phyloP scores from a whole-genome alignment of 1,140 invertebrate genomes.

The Leptonema lineaticorne region DNA sequence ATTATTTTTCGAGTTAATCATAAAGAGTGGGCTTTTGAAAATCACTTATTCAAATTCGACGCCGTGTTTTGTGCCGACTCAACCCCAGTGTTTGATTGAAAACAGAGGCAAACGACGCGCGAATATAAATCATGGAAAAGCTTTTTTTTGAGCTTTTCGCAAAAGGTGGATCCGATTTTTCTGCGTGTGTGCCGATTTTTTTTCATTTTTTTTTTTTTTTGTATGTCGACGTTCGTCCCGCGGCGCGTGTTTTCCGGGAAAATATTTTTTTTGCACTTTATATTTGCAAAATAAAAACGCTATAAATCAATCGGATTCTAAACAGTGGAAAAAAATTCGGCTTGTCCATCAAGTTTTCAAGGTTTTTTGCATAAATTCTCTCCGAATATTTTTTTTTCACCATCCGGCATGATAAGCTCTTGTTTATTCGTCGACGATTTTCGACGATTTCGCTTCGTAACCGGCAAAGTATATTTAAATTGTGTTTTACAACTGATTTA shows the following conservation, averaged over 20 bases:
- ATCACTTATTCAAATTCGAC: constrained; percentile 28
- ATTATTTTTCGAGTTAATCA: constrained; percentile 17
- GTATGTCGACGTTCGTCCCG: not conserved
- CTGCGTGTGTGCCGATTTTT: not conserved
- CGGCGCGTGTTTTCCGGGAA: not conserved
- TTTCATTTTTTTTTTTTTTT: too few relatives aligned
- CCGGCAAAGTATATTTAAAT: not conserved
- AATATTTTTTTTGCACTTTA: not conserved
- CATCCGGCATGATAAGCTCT: too few relatives aligned
- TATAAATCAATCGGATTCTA: constrained; percentile 4
- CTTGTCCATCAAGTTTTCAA: not conserved
- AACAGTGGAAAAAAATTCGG: not conserved
- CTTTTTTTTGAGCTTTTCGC: not conserved
- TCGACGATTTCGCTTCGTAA: not conserved
- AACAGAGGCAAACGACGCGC: constrained; percentile 23
- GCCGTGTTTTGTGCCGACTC: constrained; percentile 14
- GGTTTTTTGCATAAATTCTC: not conserved
- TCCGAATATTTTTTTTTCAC: too few relatives aligned
- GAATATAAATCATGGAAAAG: constrained; percentile 27
- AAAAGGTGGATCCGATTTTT: not conserved
- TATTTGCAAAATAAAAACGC: not conserved
- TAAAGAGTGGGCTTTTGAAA: constrained; percentile 28
- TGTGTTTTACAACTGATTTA: not conserved
- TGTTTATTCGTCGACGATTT: not conserved
- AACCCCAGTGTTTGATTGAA: constrained; percentile 23